Conservation (phyloP, 2,888 invertebrate species). For the Drosophila mayaguana region DNA sequence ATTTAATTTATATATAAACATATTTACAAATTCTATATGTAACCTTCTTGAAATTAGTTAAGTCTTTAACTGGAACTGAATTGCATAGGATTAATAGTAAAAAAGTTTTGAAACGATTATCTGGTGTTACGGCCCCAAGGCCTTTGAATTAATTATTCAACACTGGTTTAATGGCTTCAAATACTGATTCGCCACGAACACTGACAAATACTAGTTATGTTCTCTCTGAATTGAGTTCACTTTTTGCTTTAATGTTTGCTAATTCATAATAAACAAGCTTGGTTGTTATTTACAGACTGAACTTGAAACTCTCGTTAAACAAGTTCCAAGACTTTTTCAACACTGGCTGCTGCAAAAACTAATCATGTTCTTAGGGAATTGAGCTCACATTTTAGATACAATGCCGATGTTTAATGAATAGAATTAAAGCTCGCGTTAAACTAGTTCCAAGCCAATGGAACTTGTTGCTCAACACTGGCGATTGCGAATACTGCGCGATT, state of each 20-base stretch:
- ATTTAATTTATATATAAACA: too few relatives aligned
- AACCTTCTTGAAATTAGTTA: too few relatives aligned
- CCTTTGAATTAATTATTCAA: not conserved
- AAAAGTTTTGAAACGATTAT: too few relatives aligned
- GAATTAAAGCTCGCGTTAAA: not conserved
- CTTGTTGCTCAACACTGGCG: constrained; percentile 22
- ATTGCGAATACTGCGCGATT: constrained; percentile 15
- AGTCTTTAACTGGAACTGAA: too few relatives aligned
- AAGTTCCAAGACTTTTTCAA: constrained; percentile 24
- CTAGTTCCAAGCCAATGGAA: constrained; percentile 27
- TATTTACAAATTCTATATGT: too few relatives aligned
- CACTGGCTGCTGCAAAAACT: constrained; percentile 17
- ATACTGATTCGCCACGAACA: too few relatives aligned
- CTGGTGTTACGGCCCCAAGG: too few relatives aligned
- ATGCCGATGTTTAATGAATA: not conserved
- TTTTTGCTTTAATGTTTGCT: not conserved
- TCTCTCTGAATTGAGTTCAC: not conserved
- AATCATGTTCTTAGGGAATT: too few relatives aligned
- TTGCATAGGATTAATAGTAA: too few relatives aligned
- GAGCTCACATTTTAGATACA: not conserved
- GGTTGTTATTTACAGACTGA: not conserved
- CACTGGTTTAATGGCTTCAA: too few relatives aligned
- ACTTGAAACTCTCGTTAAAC: not conserved
- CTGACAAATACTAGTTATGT: constrained; percentile 8
- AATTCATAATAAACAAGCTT: not conserved